Conservation (phyloP, 2,888 invertebrate genomes). For the Ichneumon xanthorius region DNA sequence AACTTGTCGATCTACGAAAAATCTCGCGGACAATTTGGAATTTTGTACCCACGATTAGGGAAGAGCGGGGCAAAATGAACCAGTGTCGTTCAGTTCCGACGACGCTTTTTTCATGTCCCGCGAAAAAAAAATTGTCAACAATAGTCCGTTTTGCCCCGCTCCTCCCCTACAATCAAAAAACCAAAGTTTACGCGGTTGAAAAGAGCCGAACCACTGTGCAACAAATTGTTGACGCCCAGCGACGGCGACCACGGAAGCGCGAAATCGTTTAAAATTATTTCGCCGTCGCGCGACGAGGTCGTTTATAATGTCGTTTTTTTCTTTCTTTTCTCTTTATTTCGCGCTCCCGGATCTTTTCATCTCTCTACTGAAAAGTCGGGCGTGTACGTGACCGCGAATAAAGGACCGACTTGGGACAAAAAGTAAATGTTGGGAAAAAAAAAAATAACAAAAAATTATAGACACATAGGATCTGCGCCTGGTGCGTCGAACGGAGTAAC, state of each 20-base stretch:
- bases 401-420: slow-evolving; percentile 9
- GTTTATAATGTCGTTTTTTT: background rate
- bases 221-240: slow-evolving; percentile 6
- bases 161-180: background rate
- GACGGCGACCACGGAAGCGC: slow-evolving; percentile 4
- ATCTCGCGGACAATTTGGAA: too few species aligned
- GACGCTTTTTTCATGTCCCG: background rate
- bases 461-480: slow-evolving; percentile 5
- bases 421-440: background rate
- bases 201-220: background rate
- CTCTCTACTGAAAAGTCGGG: background rate
- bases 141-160: background rate
- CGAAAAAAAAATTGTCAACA: too few species aligned
- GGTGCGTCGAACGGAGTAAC: slow-evolving; percentile 17
- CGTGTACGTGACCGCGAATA: slow-evolving; percentile 33
- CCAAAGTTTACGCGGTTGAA: background rate
- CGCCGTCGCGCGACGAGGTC: slow-evolving; percentile 16
- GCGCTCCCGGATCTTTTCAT: slow-evolving; percentile 19
- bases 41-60: too few species aligned
- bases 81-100: background rate
- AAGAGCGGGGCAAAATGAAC: too few species aligned
- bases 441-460: slow-evolving; percentile 13
- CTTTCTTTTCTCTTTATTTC: background rate
- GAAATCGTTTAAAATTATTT: slow-evolving; percentile 11
- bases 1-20: too few species aligned